These are phyloP conservation scores for Eumeta japonica DNA, from an alignment of 1,140 invertebrate species.

Conservation along the genomic window DNA sequence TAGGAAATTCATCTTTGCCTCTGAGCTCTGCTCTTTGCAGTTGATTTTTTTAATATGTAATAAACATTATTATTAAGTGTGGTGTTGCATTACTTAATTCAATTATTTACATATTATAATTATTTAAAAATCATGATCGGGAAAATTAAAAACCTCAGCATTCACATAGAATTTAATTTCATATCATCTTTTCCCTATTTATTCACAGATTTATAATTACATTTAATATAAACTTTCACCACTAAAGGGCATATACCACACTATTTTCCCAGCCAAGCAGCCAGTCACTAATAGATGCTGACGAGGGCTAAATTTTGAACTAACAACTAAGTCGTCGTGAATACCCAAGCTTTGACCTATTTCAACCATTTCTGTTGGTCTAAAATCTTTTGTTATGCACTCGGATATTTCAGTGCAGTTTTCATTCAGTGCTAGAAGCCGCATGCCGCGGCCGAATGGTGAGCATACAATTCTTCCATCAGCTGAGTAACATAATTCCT, in stretches of 20 bases:
- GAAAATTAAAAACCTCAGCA: too few relatives aligned
- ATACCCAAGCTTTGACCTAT: constrained; percentile 67
- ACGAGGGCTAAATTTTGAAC: constrained; percentile 85
- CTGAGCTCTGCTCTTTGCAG: too few relatives aligned
- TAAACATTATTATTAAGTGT: too few relatives aligned
- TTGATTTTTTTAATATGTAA: too few relatives aligned
- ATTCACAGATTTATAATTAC: too few relatives aligned
- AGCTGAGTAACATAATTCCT: constrained; percentile 83
- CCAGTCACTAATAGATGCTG: constrained; percentile 85
- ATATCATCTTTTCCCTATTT: too few relatives aligned
- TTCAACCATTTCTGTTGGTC: constrained; percentile 55
- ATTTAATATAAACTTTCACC: constrained; percentile 34
- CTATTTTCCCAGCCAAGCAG: constrained; percentile 81
- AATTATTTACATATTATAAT: too few relatives aligned
- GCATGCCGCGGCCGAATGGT: constrained; percentile 80
- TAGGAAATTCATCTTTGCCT: too few relatives aligned
- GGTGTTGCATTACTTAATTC: too few relatives aligned
- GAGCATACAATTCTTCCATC: constrained; percentile 88
- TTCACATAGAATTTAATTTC: too few relatives aligned
- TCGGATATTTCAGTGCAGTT: constrained; percentile 77
- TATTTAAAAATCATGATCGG: too few relatives aligned
- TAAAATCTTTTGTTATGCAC: constrained; percentile 55
- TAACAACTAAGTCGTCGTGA: constrained; percentile 83
- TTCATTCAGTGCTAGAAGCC: constrained; percentile 77
- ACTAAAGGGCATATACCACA: constrained; percentile 80